These are phyloP conservation scores for Trichechus manatus DNA, from an alignment of 2,113 vertebrate species.

Conservation along the genomic window DNA sequence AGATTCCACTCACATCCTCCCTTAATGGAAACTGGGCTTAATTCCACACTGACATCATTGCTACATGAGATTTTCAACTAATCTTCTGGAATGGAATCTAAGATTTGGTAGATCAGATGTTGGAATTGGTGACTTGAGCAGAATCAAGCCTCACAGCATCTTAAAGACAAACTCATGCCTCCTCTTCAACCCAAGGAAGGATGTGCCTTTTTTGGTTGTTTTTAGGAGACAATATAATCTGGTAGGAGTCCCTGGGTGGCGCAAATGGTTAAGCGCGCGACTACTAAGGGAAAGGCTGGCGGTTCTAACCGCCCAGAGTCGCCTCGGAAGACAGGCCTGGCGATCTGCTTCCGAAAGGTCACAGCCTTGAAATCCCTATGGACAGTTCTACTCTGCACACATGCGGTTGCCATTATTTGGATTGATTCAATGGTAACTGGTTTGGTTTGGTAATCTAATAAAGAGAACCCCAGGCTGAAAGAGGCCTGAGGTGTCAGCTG, in stretches of 20 bases:
- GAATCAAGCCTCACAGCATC: not conserved
- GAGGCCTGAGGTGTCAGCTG: not conserved
- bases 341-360: not conserved
- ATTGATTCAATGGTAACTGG: not conserved
- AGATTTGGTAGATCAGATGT: not conserved
- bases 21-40: not conserved
- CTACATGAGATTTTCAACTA: not conserved
- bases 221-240: not conserved
- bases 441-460: not conserved
- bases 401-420: not conserved
- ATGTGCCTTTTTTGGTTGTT: not conserved
- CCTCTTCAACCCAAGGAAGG: not conserved
- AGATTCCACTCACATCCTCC: not conserved
- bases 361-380: not conserved
- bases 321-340: not conserved
- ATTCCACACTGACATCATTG: not conserved
- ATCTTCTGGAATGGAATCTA: conserved; percentile 1
- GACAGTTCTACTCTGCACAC: not conserved
- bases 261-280: not conserved
- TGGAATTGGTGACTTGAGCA: not conserved
- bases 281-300: not conserved
- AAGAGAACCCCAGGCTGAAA: not conserved
- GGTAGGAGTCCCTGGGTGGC: not conserved
- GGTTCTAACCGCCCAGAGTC: not conserved
- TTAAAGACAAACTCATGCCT: conserved; percentile 1